Conservation (phyloP, 2,888 invertebrate species). For the Drosophila macrospina region DNA sequence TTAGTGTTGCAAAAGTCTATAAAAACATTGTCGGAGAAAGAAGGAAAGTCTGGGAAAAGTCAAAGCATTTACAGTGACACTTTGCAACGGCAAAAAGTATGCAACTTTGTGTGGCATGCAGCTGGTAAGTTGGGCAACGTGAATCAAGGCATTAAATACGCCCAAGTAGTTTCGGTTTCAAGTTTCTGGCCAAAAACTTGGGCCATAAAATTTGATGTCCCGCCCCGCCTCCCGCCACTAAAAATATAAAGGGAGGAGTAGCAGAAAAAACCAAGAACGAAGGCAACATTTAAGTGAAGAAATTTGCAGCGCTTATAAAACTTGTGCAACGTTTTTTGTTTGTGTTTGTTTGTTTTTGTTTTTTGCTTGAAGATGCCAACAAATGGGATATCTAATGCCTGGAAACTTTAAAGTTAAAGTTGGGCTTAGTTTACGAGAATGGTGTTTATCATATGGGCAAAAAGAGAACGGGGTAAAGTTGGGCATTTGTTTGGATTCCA, state of each 20-base stretch:
- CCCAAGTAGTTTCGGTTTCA: constrained; percentile 42
- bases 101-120: constrained; percentile 32
- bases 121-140: constrained; percentile 14
- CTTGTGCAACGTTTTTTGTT: constrained; percentile 10
- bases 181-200: constrained; percentile 52
- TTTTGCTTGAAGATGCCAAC: constrained; percentile 6
- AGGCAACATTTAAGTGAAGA: constrained; percentile 20
- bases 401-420: constrained; percentile 19
- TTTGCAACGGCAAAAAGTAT: constrained; percentile 24
- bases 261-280: neutral
- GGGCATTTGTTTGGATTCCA: constrained; percentile 31
- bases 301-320: constrained; percentile 21
- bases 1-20: neutral
- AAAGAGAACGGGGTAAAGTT: constrained; percentile 9
- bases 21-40: neutral
- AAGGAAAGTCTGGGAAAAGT: constrained; percentile 27
- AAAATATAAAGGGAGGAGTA: neutral
- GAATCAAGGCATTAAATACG: constrained; percentile 34
- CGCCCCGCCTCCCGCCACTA: constrained; percentile 2
- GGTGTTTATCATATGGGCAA: constrained; percentile 12
- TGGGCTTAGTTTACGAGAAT: constrained; percentile 3
- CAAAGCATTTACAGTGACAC: constrained; percentile 36
- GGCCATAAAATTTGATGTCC: constrained; percentile 62
- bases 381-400: constrained; percentile 18
- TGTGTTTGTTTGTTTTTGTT: no score